Base-by-base conservation (phyloP, 1,140 invertebrate species). In the Leptopilina clavipes region DNA sequence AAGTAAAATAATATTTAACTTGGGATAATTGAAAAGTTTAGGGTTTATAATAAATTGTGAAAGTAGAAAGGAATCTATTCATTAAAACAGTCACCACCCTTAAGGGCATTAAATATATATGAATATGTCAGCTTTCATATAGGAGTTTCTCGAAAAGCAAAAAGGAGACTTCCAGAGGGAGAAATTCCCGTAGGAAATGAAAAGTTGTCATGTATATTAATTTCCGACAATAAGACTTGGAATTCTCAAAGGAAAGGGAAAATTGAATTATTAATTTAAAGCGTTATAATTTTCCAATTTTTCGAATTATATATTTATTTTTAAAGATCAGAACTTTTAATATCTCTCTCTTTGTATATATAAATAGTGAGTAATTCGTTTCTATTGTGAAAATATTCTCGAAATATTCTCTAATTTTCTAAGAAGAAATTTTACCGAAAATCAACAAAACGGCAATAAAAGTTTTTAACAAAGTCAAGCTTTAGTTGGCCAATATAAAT, bases 171-270 rank as follows among this genome's bases (percentile, higher is more conserved):
- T 65, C 9, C 11, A 14, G 22, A 65, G 25, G 25, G 19, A 31
- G 56, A n/a, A 65, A 31, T 25, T 65, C 56, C 56, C 56, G 22
- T 22, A 31, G 56, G 56, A 65, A 10, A 31, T 31, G 11, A 14
- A 65, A 65, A 65, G 56, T 65, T 65, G 25, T 65, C 56, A 25
- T 65, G 25, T 65, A 37, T 65, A 65, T 65, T 65, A 65, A 65
- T 65, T 52, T n/a, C 17, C 48, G 17, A 37, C 56, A 65, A 65
- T 37, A 31, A 65, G 25, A 65, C 56, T 65, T 65, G 25, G 12
- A 12, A 65, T 65, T 65, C 56, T 65, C 56, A 31, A 65, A 65
- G 25, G 19, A 31, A 31, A 31, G 22, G 3, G 3, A 31, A 31
- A 14, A 65, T 37, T 31, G 25, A 65, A 65, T 31, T 65, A 31